Percentiles rank a stretch among this genome's conserved stretches.
These are phyloP conservation scores for Origma solitaria DNA, from an alignment of 2,113 vertebrate species.

Conservation along the genomic window DNA sequence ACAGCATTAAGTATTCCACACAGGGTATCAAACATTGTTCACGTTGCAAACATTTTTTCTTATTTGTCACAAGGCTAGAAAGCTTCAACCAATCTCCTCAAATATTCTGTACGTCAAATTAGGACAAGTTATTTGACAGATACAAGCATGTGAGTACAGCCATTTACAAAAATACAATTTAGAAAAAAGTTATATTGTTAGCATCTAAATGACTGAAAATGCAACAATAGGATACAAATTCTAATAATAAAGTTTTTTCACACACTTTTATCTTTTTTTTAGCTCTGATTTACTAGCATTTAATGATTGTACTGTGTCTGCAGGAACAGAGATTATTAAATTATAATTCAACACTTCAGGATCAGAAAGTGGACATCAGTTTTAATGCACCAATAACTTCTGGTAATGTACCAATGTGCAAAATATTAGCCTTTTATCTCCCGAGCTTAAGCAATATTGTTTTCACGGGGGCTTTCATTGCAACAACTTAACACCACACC, in stretches of 20 bases:
- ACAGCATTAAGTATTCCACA: background rate
- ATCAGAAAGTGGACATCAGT: background rate
- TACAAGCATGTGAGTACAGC: background rate
- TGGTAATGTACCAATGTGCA: fast-evolving
- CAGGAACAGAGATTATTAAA: background rate
- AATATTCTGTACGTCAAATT: background rate
- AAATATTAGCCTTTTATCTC: background rate
- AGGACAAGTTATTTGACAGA: background rate
- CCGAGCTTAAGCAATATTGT: background rate
- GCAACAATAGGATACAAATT: background rate
- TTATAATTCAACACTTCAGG: background rate
- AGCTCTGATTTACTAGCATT: background rate
- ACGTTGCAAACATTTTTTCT: background rate
- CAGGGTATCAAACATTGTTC: background rate
- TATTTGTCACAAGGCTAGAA: background rate
- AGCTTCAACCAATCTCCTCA: background rate
- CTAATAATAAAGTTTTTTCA: background rate
- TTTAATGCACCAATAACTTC: background rate
- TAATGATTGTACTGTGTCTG: background rate
- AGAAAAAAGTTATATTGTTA: background rate
- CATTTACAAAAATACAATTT: background rate
- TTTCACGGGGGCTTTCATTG: background rate
- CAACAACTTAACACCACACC: background rate
- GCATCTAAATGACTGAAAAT: background rate
- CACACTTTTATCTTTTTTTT: background rate